Percentiles rank a stretch among this genome's conserved stretches.
These are phyloP conservation scores for Odontomachus brunneus DNA, from an alignment of 1,140 invertebrate species.

Conservation along the genomic window DNA sequence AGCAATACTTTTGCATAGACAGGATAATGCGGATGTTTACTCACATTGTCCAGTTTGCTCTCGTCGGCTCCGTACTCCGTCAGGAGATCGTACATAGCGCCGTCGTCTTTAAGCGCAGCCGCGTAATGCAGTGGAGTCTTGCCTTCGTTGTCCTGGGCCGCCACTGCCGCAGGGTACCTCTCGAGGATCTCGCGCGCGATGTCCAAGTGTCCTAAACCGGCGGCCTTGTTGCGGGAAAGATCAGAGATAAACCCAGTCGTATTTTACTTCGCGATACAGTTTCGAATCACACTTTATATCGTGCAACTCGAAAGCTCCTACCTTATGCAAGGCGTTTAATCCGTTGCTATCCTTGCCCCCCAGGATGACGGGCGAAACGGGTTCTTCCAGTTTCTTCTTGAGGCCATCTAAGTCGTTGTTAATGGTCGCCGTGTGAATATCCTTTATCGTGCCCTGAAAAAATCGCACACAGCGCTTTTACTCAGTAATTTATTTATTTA, in stretches of 20 bases:
- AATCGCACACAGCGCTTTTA: constrained; percentile 25
- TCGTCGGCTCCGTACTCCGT: constrained; percentile 92
- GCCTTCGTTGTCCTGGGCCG: constrained; percentile 91
- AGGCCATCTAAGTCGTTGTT: constrained; percentile 91
- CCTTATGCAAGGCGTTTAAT: constrained; percentile 93
- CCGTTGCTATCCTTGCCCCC: constrained; percentile 93
- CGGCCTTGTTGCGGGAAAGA: constrained; percentile 87
- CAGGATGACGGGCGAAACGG: constrained; percentile 90
- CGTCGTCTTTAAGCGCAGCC: constrained; percentile 90
- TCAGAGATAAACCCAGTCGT: background rate
- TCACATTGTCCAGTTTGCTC: constrained; percentile 92
- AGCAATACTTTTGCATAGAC: background rate
- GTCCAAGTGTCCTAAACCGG: constrained; percentile 90
- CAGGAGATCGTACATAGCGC: constrained; percentile 90
- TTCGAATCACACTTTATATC: constrained; percentile 6
- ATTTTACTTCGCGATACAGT: background rate
- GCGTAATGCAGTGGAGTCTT: constrained; percentile 97
- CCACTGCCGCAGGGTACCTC: constrained; percentile 89
- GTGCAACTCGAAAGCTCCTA: constrained; percentile 76
- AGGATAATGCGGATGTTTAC: constrained; percentile 70
- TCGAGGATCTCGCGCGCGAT: constrained; percentile 91
- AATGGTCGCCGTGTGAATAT: constrained; percentile 91
- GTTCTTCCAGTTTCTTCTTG: constrained; percentile 88
- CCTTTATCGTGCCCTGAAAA: constrained; percentile 91
- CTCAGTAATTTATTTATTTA: background rate